phyloP scores from a whole-genome alignment of 2,113 vertebrate genomes.

The Puntigrus tetrazona region DNA sequence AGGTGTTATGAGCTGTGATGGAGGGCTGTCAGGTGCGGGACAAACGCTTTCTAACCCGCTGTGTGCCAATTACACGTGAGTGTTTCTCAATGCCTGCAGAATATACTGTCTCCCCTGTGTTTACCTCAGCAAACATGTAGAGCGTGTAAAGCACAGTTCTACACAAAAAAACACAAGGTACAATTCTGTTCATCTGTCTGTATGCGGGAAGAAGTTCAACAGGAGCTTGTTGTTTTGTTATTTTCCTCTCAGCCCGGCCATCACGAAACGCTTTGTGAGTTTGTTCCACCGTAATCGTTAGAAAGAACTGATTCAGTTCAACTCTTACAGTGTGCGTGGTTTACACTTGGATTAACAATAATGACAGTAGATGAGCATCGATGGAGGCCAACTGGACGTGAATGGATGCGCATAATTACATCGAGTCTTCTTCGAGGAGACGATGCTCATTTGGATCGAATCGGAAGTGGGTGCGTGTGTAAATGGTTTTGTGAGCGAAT shows the following conservation, averaged over 20 bases:
- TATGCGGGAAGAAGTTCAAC: not conserved
- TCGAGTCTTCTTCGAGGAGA: not conserved
- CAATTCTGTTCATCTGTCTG: not conserved
- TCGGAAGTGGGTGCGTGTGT: not conserved
- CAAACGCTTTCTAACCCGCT: conserved; percentile 96
- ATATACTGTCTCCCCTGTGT: not conserved
- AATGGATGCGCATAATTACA: not conserved
- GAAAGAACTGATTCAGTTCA: not conserved
- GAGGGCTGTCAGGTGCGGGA: conserved; percentile 91
- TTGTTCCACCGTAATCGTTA: not conserved
- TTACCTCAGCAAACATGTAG: conserved; percentile 30
- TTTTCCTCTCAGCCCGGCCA: not conserved
- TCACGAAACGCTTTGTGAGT: not conserved
- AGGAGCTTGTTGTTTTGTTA: not conserved
- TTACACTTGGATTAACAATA: not conserved
- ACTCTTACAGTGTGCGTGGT: not conserved
- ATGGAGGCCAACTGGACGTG: not conserved
- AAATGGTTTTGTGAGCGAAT: not conserved
- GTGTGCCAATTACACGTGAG: conserved; percentile 97
- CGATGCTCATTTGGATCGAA: not conserved
- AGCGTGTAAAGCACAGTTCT: not conserved
- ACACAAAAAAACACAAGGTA: not conserved
- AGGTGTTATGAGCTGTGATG: conserved; percentile 88
- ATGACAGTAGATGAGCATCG: not conserved
- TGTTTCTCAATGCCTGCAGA: conserved; percentile 49